Conservation (phyloP, 2,113 vertebrate genomes). For the Mormoops blainvillei region DNA sequence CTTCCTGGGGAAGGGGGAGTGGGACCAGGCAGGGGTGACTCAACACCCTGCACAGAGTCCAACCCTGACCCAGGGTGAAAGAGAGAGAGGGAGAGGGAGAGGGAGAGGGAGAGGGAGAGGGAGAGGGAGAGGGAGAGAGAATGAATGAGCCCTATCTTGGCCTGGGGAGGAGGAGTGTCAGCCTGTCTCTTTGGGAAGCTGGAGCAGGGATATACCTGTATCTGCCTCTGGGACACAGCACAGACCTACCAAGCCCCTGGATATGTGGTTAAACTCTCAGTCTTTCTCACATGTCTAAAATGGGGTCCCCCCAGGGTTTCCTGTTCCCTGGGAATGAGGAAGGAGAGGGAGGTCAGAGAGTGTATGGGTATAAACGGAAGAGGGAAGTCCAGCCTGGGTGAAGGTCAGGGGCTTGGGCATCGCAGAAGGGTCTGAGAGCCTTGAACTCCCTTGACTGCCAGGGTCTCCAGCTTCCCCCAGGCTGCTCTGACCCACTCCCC, state of each 20-base stretch:
- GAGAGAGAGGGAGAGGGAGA: not conserved
- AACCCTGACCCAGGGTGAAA: not conserved
- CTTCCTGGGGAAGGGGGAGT: slow-evolving; percentile 64
- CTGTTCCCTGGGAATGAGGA: not conserved
- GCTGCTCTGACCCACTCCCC: not conserved
- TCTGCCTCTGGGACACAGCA: not conserved
- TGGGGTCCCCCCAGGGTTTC: not conserved
- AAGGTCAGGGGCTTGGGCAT: not conserved
- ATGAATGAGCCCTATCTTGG: not conserved
- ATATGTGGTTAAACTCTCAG: not conserved
- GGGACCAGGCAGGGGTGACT: slow-evolving; percentile 42
- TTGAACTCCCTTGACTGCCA: too few species aligned
- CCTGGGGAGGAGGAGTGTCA: not conserved
- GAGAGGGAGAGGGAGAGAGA: not conserved
- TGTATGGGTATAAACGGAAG: not conserved
- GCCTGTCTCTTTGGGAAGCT: not conserved
- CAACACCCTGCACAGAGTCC: slow-evolving; percentile 9
- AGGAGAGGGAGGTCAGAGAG: not conserved
- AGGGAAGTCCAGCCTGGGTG: not conserved
- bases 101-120: not conserved
- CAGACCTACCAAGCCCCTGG: not conserved
- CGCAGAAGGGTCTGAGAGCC: not conserved
- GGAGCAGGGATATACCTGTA: not conserved
- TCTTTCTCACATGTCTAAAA: not conserved
- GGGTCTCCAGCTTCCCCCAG: not conserved